Percentiles rank a stretch among this genome's conserved stretches.
These are phyloP conservation scores for Phorcus lineatus DNA, from an alignment of 2,888 invertebrate genomes.

Conservation along the genomic window DNA sequence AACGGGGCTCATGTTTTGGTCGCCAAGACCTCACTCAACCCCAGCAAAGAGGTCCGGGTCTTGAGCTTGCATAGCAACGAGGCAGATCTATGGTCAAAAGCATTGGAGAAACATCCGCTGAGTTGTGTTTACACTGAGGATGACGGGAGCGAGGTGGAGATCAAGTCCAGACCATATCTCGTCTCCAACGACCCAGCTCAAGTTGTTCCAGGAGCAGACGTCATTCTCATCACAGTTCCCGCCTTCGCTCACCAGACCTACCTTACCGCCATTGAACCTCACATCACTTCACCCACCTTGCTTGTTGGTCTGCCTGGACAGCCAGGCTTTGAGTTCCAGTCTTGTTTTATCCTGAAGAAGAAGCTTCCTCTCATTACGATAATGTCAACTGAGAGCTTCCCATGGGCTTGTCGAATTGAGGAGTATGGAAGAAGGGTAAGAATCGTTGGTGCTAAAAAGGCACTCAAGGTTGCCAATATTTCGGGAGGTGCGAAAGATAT, in stretches of 20 bases:
- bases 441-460: conserved; percentile 54
- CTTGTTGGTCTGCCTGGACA: conserved; percentile 65
- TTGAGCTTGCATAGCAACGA: conserved; percentile 48
- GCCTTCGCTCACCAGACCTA: conserved; percentile 63
- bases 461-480: conserved; percentile 46
- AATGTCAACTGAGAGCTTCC: conserved; percentile 59
- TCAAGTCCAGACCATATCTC: conserved; percentile 36
- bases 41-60: conserved; percentile 46
- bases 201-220: conserved; percentile 56
- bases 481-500: conserved; percentile 34
- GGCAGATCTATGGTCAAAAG: conserved; percentile 49
- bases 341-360: conserved; percentile 44
- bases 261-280: conserved; percentile 54
- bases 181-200: conserved; percentile 53
- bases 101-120: conserved; percentile 32
- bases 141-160: conserved; percentile 43
- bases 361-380: conserved; percentile 43
- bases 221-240: conserved; percentile 60
- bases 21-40: conserved; percentile 45
- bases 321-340: conserved; percentile 65
- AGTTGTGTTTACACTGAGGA: conserved; percentile 22
- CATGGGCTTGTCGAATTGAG: conserved; percentile 63
- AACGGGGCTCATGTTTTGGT: conserved; percentile 59
- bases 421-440: conserved; percentile 58
- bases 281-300: conserved; percentile 52